Evolutionary conservation across 2,797 vertebrate species (phyloP).

Genomic region (Simalia tracyae): DNA sequence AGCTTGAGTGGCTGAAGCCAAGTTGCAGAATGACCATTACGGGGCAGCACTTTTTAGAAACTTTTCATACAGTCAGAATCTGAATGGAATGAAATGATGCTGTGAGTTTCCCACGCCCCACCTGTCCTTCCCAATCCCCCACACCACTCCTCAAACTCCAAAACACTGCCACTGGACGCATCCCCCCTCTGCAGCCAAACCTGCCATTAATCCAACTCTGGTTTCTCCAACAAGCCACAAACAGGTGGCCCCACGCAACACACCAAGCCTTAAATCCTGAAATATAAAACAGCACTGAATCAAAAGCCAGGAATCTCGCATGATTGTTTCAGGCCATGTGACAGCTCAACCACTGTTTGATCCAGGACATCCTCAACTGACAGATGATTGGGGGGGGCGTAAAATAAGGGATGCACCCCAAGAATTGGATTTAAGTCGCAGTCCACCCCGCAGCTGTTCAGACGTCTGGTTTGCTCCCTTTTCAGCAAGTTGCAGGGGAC

Average conservation of each 20-base stretch:
- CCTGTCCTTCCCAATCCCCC: neutral
- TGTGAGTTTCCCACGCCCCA: neutral
- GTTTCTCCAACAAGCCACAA: neutral
- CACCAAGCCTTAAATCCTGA: neutral
- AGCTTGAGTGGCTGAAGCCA: neutral
- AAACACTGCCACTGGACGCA: neutral
- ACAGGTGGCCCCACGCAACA: neutral
- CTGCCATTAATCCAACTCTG: neutral
- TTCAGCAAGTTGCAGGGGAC: neutral
- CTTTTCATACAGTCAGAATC: neutral
- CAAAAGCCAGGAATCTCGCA: neutral
- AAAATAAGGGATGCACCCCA: neutral
- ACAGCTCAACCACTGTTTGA: neutral
- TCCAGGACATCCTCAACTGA: neutral
- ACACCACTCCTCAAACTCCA: neutral
- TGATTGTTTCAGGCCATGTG: neutral
- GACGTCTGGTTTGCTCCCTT: no score
- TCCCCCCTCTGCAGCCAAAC: neutral
- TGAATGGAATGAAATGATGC: neutral
- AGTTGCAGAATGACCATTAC: neutral
- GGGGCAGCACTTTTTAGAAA: neutral
- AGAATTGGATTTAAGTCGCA: neutral
- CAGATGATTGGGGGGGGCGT: neutral
- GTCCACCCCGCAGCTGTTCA: rapidly evolving
- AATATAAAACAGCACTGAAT: neutral